Conservation (phyloP, 1,140 invertebrate species). For the Limonius californicus region DNA sequence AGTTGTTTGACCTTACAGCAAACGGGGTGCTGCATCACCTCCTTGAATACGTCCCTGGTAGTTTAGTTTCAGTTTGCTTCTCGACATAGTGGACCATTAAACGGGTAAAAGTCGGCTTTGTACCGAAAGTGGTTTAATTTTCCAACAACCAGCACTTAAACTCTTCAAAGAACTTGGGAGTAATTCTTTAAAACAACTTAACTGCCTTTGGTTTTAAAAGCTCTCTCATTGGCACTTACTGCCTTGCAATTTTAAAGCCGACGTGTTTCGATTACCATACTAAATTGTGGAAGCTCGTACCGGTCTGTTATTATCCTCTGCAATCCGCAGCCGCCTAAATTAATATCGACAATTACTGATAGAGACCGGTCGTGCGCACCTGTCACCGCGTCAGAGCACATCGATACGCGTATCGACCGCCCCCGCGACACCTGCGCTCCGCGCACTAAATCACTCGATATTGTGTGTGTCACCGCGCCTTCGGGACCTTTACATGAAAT, state of each 20-base stretch:
- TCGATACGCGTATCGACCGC: conserved; percentile 9
- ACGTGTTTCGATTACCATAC: conserved; percentile 18
- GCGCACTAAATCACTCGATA: background rate
- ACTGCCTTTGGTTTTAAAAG: conserved; percentile 11
- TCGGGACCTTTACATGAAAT: background rate
- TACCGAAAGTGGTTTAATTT: background rate
- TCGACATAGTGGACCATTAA: too few species aligned
- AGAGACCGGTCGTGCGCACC: conserved; percentile 5
- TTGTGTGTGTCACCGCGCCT: conserved; percentile 8
- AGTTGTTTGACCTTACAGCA: too few species aligned
- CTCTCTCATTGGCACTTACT: conserved; percentile 3
- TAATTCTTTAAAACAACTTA: conserved; percentile 12
- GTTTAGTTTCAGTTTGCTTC: too few species aligned
- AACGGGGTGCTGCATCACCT: too few species aligned
- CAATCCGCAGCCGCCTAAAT: conserved; percentile 6
- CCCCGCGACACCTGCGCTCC: conserved; percentile 10
- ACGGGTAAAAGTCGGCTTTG: background rate
- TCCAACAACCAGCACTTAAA: background rate
- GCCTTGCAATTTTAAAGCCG: conserved; percentile 15
- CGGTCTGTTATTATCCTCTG: conserved; percentile 13
- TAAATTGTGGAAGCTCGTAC: conserved; percentile 15
- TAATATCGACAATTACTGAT: conserved; percentile 18
- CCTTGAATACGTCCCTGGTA: too few species aligned
- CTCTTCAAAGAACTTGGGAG: background rate
- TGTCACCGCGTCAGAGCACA: conserved; percentile 12